These are phyloP conservation scores for Panthera leo DNA, from an alignment of 2,113 vertebrate species.

Conservation along the genomic window DNA sequence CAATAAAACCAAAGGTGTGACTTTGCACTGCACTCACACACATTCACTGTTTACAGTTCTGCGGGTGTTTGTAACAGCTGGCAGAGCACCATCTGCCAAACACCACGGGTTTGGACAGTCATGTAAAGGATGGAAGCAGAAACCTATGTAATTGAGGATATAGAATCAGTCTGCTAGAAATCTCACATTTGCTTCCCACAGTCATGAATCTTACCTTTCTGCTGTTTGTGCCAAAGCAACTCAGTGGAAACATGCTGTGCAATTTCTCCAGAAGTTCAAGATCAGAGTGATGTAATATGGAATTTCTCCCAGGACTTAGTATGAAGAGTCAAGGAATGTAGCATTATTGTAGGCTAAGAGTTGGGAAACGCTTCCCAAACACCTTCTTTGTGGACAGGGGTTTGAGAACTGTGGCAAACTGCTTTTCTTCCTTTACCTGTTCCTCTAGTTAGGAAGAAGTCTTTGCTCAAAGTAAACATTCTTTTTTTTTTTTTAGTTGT, in stretches of 20 bases:
- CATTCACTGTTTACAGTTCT: background rate
- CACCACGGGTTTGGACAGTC: background rate
- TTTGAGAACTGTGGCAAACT: background rate
- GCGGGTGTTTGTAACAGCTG: background rate
- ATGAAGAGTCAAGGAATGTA: background rate
- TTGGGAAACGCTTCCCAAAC: background rate
- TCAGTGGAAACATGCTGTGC: background rate
- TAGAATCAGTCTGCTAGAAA: background rate
- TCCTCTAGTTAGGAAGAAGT: background rate
- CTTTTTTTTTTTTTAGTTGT: background rate
- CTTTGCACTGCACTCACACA: background rate
- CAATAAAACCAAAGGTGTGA: background rate
- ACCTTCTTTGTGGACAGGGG: background rate
- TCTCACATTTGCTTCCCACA: background rate
- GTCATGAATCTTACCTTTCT: background rate
- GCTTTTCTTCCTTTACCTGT: background rate
- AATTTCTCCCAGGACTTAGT: background rate
- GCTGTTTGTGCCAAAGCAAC: background rate
- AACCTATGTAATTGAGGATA: background rate
- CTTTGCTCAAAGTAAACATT: slow-evolving; percentile 13
- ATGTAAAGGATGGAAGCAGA: background rate
- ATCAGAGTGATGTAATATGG: background rate
- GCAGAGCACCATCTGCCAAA: background rate
- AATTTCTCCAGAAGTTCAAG: slow-evolving; percentile 20
- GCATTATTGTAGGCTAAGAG: background rate